Evolutionary conservation across 2,888 invertebrate genomes (phyloP), one percentile per base, ranked within the genome.

Genomic region (Nysson spinosus): DNA sequence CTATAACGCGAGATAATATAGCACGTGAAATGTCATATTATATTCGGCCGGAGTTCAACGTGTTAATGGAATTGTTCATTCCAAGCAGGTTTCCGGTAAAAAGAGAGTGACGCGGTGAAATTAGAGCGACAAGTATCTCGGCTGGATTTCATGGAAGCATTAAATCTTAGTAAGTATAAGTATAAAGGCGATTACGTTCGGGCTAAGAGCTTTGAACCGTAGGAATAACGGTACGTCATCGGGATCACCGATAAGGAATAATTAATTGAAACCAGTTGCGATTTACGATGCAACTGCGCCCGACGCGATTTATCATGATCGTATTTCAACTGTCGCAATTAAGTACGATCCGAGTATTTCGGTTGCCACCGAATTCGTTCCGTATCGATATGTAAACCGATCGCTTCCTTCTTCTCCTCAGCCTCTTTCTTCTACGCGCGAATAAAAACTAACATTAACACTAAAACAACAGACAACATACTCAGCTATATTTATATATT

Each of bases 141-240:
- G 44, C 34, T 57, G 51, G 51, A 43, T 58, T 58, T 24, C 51
- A 37, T 43, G 57, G 43, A 58, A 51, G 32, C 37, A 43, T 51
- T 58, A 58, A 42, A 58, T 12, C 12, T n/a, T 16, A 11, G n/a
- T n/a, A n/a, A n/a, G n/a, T n/a, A n/a, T n/a, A n/a, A 32, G 51
- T n/a, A 43, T 26, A 17, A 35, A 35, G 19, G 9, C 17, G 35
- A 17, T 35, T 7, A 3, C 14, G 14, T 7, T 2, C 14, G n/a
- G 3, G 19, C 9, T 3, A 19, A 3, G 3, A 6, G 17, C 37
- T 37, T 6, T 37, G 19, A 34, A 34, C 37, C 9, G n/a, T 12
- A n/a, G 3, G 4, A 22, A 40, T n/a, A 40, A 22, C 19, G n/a
- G 19, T 11, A 17, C 3, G 37, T 9, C 17, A 4, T 2, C 19